These are phyloP conservation scores for Rissa tridactyla DNA, from an alignment of 2,113 vertebrate genomes.

Conservation along the genomic window DNA sequence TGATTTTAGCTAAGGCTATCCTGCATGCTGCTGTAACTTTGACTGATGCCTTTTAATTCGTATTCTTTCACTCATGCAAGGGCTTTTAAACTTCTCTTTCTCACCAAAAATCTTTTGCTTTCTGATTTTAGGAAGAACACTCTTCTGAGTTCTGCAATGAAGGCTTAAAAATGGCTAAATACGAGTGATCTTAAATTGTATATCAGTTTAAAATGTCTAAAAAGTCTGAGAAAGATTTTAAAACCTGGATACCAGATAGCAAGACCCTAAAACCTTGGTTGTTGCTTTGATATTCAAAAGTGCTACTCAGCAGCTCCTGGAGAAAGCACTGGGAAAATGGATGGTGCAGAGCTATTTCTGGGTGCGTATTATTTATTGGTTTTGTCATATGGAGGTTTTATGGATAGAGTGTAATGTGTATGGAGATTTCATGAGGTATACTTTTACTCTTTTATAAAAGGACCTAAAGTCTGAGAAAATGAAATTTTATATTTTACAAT, in stretches of 20 bases:
- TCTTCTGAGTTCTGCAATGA: not conserved
- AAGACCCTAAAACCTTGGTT: not conserved
- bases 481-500: not conserved
- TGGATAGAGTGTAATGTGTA: not conserved
- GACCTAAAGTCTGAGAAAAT: not conserved
- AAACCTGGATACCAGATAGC: not conserved
- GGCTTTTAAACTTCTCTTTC: not conserved
- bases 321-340: not conserved
- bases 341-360: not conserved
- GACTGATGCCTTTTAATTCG: not conserved
- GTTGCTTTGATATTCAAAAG: not conserved
- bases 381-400: not conserved
- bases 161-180: not conserved
- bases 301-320: not conserved
- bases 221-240: not conserved
- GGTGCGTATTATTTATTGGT: not conserved
- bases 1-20: not conserved
- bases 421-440: not conserved
- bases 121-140: not conserved
- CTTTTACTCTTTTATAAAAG: not conserved
- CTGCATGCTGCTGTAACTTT: not conserved
- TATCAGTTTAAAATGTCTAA: not conserved
- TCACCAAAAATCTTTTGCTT: not conserved
- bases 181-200: not conserved
- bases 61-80: not conserved